phyloP scores from a whole-genome alignment of 1,140 invertebrate species.

The Wasmannia auropunctata region DNA sequence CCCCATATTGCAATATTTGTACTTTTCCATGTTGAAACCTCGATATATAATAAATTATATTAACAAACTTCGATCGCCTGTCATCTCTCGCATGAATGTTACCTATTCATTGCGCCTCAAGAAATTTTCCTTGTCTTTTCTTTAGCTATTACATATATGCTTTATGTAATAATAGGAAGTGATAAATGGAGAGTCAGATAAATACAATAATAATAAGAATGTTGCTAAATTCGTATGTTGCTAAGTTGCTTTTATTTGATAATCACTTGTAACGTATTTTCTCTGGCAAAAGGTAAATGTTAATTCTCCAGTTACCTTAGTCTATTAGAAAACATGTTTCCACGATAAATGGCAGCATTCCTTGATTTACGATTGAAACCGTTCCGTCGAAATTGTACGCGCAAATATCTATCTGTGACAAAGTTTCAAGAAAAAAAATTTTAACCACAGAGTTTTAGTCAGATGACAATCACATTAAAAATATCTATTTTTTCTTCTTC shows the following conservation, averaged over 20 bases:
- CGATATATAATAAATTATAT: slow-evolving; percentile 86
- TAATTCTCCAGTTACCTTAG: background rate
- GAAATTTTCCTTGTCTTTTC: background rate
- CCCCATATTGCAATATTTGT: slow-evolving; percentile 86
- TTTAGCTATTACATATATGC: background rate
- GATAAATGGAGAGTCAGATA: background rate
- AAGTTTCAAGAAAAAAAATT: background rate
- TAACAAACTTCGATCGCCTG: slow-evolving; percentile 83
- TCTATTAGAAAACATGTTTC: background rate
- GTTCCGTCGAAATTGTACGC: background rate
- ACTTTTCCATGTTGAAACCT: slow-evolving; percentile 86
- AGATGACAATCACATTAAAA: background rate
- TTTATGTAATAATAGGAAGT: background rate
- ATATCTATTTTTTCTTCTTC: slow-evolving; percentile 83
- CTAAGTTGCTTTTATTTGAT: slow-evolving; percentile 48
- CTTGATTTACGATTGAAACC: background rate
- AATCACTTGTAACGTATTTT: background rate
- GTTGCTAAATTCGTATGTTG: background rate
- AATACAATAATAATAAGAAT: slow-evolving; percentile 10
- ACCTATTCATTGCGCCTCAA: slow-evolving; percentile 5
- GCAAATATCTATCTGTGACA: background rate
- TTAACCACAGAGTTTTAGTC: background rate
- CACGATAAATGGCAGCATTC: background rate
- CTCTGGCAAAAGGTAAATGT: background rate
- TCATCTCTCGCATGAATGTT: slow-evolving; percentile 36